A percentile compares a stretch with the other conserved stretches of the same genome.
These are phyloP conservation scores for Ameiurus melas DNA, from an alignment of 2,113 vertebrate genomes.

Conservation along the genomic window DNA sequence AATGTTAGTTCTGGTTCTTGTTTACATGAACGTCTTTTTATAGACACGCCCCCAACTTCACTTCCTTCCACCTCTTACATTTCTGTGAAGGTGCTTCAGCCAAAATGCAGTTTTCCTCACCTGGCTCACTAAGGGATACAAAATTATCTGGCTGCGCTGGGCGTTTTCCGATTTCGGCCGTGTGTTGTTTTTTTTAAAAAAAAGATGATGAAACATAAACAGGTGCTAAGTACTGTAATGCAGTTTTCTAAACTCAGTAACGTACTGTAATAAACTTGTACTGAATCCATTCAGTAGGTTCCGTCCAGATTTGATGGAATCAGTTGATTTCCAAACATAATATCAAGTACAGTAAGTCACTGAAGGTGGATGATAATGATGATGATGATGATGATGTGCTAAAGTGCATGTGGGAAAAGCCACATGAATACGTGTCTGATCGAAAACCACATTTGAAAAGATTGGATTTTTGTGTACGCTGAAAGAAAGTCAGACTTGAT, in stretches of 20 bases:
- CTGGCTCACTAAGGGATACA: too few species aligned
- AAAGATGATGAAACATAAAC: neutral
- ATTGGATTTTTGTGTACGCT: neutral
- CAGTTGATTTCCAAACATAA: too few species aligned
- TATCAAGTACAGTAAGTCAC: too few species aligned
- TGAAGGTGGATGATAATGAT: neutral
- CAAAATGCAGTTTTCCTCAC: neutral
- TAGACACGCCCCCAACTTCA: neutral
- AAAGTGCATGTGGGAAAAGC: too few species aligned
- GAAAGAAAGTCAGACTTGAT: neutral
- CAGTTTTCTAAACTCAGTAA: too few species aligned
- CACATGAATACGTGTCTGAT: too few species aligned
- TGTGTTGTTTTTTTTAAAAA: neutral
- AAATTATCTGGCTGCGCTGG: neutral
- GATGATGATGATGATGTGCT: too few species aligned
- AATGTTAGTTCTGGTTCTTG: neutral
- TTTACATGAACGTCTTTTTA: neutral
- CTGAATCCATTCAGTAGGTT: too few species aligned
- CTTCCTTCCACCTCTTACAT: neutral
- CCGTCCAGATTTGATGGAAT: neutral
- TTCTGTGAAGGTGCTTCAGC: neutral
- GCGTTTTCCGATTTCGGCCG: too few species aligned
- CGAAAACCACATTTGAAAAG: neutral
- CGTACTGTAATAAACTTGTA: too few species aligned
- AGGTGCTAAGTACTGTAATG: neutral